A percentile compares a stretch with the other conserved stretches of the same genome.
Conservation (phyloP, 1,140 invertebrate species). For the Temnothorax nylanderi region DNA sequence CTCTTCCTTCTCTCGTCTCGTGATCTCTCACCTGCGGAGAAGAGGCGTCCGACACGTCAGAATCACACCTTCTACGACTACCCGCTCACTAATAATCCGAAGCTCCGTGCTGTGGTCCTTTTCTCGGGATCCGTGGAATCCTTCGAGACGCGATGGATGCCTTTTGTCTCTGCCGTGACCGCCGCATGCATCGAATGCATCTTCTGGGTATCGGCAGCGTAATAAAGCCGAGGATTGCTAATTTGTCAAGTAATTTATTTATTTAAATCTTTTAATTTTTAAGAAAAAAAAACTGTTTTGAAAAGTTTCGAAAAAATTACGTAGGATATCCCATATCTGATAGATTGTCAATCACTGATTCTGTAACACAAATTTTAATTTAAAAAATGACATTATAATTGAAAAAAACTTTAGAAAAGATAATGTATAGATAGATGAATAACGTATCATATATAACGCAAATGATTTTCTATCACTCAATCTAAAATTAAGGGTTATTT, state of each 20-base stretch:
- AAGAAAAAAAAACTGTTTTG: not conserved
- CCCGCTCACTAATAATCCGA: slow-evolving; percentile 80
- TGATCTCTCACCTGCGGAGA: slow-evolving; percentile 81
- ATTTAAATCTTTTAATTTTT: not conserved
- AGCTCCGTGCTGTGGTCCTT: slow-evolving; percentile 69
- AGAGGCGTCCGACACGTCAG: slow-evolving; percentile 82
- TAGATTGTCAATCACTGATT: not conserved
- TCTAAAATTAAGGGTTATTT: not conserved
- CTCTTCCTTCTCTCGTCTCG: slow-evolving; percentile 59
- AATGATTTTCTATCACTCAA: not conserved
- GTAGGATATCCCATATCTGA: not conserved
- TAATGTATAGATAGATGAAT: not conserved
- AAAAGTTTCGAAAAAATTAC: not conserved
- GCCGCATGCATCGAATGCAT: slow-evolving; percentile 19
- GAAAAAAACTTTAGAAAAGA: not conserved
- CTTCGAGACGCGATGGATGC: slow-evolving; percentile 47
- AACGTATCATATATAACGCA: not conserved
- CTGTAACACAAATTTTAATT: not conserved
- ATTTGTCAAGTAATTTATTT: slow-evolving; percentile 1
- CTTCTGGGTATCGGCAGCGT: slow-evolving; percentile 29
- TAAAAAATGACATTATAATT: not conserved
- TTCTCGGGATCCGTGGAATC: slow-evolving; percentile 73
- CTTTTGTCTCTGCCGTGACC: slow-evolving; percentile 66
- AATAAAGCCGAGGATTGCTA: slow-evolving; percentile 23
- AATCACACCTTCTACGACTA: slow-evolving; percentile 85